Evolutionary conservation across 2,797 vertebrate genomes (phyloP).

Genomic region (Crocodylus rhombifer): DNA sequence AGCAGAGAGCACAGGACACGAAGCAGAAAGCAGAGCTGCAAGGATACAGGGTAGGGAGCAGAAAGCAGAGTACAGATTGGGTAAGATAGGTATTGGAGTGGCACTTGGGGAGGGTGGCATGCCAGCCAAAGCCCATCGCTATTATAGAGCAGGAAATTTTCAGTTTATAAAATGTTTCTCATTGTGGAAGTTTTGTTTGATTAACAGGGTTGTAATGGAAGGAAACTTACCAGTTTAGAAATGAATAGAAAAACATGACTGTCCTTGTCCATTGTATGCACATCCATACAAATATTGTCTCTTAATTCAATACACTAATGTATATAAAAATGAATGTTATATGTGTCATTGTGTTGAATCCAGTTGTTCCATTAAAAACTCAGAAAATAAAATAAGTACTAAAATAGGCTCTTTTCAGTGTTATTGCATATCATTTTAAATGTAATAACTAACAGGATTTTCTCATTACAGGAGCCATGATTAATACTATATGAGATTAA

Average conservation of each 20-base stretch:
- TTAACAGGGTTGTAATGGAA: slow-evolving; percentile 1
- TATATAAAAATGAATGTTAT: background rate
- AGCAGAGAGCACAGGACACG: too few relatives aligned
- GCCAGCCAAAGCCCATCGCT: background rate
- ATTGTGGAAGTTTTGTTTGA: background rate
- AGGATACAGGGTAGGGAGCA: too few relatives aligned
- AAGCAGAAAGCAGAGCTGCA: too few relatives aligned
- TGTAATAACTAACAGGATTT: slow-evolving; percentile 44
- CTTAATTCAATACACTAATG: background rate
- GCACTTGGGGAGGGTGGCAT: too few relatives aligned
- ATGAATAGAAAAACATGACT: slow-evolving; percentile 5
- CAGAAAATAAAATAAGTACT: slow-evolving; percentile 24
- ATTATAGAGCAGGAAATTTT: background rate
- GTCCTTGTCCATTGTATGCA: background rate
- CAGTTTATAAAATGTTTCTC: slow-evolving; percentile 21
- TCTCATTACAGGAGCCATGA: slow-evolving; percentile 34
- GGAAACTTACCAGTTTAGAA: background rate
- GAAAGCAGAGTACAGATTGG: too few relatives aligned
- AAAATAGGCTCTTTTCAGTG: slow-evolving; percentile 47
- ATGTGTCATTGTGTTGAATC: slow-evolving; percentile 23
- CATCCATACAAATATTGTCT: background rate
- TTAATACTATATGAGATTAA: slow-evolving; percentile 23
- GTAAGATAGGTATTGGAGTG: too few relatives aligned
- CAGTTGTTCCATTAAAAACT: slow-evolving; percentile 55
- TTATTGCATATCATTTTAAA: slow-evolving; percentile 35